Evolutionary conservation across 2,113 vertebrate genomes (phyloP).

Genomic region (Silurus glanis): DNA sequence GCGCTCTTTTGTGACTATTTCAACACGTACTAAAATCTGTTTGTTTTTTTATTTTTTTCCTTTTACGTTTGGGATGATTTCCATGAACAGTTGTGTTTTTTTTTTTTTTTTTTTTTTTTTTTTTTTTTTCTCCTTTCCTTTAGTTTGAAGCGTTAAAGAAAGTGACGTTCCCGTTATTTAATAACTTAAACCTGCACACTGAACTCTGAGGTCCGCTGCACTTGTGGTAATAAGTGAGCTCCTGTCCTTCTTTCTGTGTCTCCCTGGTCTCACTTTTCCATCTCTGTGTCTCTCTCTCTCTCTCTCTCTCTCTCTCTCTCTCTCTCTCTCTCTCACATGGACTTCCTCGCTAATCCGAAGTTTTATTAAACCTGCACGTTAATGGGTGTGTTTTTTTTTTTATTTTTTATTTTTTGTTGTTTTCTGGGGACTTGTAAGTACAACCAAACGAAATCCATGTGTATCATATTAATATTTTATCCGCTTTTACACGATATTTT

Average conservation of each 20-base stretch:
- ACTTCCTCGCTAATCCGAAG: conserved; percentile 69
- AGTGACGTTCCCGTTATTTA: conserved; percentile 83
- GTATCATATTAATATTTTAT: conserved; percentile 81
- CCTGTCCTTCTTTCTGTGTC: conserved; percentile 64
- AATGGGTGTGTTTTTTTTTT: conserved; percentile 68
- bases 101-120: conserved; percentile 66
- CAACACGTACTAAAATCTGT: conserved; percentile 42
- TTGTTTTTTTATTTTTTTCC: conserved; percentile 73
- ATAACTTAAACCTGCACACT: conserved; percentile 83
- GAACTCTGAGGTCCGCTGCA: conserved; percentile 77
- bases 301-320: too few species aligned
- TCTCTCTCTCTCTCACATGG: too few species aligned
- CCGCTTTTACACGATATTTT: conserved; percentile 73
- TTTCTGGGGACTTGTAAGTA: conserved; percentile 68
- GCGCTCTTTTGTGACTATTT: neutral
- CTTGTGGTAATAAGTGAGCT: conserved; percentile 79
- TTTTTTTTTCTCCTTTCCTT: conserved; percentile 71
- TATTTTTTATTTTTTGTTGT: too few species aligned
- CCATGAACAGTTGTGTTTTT: conserved; percentile 81
- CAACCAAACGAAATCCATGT: conserved; percentile 72
- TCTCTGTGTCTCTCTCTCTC: too few species aligned
- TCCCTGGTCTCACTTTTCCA: conserved; percentile 38
- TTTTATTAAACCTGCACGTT: conserved; percentile 77
- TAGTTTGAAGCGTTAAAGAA: conserved; percentile 73
- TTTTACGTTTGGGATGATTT: conserved; percentile 86